Evolutionary conservation across 2,797 vertebrate species (phyloP).

Genomic region (Carduelis carduelis): DNA sequence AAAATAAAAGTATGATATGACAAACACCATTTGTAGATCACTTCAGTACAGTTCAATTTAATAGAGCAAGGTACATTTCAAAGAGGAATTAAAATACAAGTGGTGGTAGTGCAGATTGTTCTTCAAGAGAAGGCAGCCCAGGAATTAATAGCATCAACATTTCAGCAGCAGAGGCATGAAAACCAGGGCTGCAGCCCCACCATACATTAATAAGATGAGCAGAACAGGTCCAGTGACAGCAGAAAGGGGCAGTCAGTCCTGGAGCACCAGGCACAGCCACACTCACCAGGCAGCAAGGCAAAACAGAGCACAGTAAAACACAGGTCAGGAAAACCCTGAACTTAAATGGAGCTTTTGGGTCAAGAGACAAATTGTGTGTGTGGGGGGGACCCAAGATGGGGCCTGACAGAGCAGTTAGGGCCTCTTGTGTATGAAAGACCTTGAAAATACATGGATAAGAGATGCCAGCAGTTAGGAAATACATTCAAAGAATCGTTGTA

Average conservation of each 20-base stretch:
- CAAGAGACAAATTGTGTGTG: fast-evolving
- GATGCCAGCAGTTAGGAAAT: not conserved
- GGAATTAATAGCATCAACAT: not conserved
- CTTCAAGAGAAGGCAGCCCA: not conserved
- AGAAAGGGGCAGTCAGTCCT: not conserved
- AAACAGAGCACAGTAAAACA: not conserved
- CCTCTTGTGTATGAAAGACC: not conserved
- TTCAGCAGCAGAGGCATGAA: not conserved
- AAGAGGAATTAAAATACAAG: not conserved
- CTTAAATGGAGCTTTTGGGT: not conserved
- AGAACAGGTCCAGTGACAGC: not conserved
- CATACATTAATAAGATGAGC: fast-evolving
- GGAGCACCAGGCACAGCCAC: not conserved
- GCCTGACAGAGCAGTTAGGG: not conserved
- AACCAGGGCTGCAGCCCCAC: no score
- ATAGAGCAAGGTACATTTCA: not conserved
- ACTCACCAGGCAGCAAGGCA: not conserved
- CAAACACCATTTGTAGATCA: not conserved
- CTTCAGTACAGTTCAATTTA: not conserved
- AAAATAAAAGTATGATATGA: not conserved
- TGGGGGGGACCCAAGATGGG: no score
- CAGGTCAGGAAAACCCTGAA: not conserved
- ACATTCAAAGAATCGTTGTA: not conserved
- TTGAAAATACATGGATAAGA: not conserved
- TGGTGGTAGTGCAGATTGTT: not conserved